Conservation (phyloP, 2,113 vertebrate genomes). For the Amphiprion ocellaris region DNA sequence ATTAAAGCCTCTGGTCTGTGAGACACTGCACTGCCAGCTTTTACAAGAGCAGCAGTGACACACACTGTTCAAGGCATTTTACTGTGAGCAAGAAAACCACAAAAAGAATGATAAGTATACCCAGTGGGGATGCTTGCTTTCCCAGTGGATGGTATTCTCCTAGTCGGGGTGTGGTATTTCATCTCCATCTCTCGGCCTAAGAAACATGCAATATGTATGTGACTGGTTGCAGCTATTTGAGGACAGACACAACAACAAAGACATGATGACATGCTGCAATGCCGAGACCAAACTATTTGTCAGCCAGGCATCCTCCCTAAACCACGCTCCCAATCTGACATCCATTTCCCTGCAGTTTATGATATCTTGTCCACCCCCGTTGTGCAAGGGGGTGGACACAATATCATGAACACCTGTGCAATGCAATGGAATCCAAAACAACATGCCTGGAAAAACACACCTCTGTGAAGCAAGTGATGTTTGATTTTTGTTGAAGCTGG, state of each 20-base stretch:
- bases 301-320: constrained; percentile 3
- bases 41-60: constrained; percentile 59
- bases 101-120: constrained; percentile 16
- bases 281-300: constrained; percentile 20
- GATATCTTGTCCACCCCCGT: constrained; percentile 30
- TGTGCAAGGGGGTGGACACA: background rate
- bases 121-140: constrained; percentile 49
- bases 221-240: constrained; percentile 30
- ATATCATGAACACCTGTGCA: constrained; percentile 13
- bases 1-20: constrained; percentile 62
- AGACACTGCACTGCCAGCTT: constrained; percentile 47
- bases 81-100: constrained; percentile 38
- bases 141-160: constrained; percentile 38
- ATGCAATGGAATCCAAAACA: constrained; percentile 5
- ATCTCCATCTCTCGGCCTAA: constrained; percentile 29
- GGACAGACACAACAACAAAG: constrained; percentile 34
- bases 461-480: background rate
- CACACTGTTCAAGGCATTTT: constrained; percentile 45
- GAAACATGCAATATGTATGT: constrained; percentile 48
- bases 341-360: constrained; percentile 17
- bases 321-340: background rate
- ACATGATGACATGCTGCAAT: constrained; percentile 10
- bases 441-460: background rate
- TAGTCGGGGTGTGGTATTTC: constrained; percentile 46
- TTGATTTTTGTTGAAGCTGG: background rate